These are phyloP conservation scores for Bombylius discolor DNA, from an alignment of 2,888 invertebrate genomes.

Conservation along the genomic window DNA sequence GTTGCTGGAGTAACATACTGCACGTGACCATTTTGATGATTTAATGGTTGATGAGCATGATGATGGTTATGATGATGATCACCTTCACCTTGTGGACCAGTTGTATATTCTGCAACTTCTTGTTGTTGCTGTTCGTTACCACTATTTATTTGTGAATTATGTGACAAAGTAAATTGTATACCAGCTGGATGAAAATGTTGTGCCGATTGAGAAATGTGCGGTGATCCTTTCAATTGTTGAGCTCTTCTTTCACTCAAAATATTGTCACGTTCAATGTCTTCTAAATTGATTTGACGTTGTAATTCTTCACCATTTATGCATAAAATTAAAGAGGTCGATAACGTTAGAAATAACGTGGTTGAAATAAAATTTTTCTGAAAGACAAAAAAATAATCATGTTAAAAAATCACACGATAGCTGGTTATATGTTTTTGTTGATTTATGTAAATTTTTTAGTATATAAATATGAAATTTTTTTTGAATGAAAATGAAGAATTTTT, in stretches of 20 bases:
- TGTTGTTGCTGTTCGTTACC: not conserved
- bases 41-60: not conserved
- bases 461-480: no score
- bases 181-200: slow-evolving; percentile 11
- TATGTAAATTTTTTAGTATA: no score
- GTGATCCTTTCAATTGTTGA: slow-evolving; percentile 8
- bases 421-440: no score
- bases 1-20: slow-evolving; percentile 3
- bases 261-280: slow-evolving; percentile 63
- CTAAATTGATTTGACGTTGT: slow-evolving; percentile 46
- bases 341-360: not conserved
- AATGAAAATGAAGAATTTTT: no score
- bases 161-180: not conserved
- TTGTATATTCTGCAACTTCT: not conserved
- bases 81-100: not conserved
- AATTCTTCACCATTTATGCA: not conserved
- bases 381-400: no score
- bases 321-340: not conserved
- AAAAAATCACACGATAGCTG: no score
- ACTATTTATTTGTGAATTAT: no score
- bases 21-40: not conserved
- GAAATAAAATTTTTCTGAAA: not conserved
- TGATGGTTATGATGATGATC: not conserved
- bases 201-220: slow-evolving; percentile 17
- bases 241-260: slow-evolving; percentile 42